Percentiles rank a stretch among this genome's conserved stretches.
Evolutionary conservation across 2,888 invertebrate genomes (phyloP).

Genomic region (Siphlonurus alternatus): DNA sequence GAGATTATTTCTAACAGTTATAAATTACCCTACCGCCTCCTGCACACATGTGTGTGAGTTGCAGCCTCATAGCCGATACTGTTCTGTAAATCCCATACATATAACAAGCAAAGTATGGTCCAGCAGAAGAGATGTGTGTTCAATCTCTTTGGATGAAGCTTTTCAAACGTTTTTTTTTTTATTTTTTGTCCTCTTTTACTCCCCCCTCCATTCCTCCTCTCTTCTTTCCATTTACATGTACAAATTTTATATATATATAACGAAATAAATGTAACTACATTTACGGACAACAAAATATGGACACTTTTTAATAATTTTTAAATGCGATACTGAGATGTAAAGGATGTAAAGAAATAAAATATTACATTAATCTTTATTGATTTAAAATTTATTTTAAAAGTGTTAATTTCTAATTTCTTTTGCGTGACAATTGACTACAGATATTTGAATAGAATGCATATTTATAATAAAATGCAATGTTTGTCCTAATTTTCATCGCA

Average conservation of each 20-base stretch:
- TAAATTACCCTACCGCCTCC: background rate
- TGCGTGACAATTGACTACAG: too few species aligned
- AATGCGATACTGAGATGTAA: background rate
- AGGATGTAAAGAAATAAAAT: too few species aligned
- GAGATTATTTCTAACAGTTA: background rate
- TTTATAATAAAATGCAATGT: too few species aligned
- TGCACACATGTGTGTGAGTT: background rate
- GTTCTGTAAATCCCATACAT: background rate
- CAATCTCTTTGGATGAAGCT: background rate
- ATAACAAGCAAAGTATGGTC: too few species aligned
- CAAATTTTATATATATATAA: background rate
- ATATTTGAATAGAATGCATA: too few species aligned
- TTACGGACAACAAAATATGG: background rate
- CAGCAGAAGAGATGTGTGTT: background rate
- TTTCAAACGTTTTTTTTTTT: too few species aligned
- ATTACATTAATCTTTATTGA: too few species aligned
- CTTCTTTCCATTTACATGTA: background rate
- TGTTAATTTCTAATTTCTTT: too few species aligned
- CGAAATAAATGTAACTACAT: background rate
- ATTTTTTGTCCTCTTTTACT: too few species aligned
- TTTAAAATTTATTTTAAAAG: too few species aligned
- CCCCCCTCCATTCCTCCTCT: background rate
- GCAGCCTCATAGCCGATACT: background rate
- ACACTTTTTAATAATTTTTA: background rate
- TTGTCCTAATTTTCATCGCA: too few species aligned